A percentile compares a stretch with the other conserved stretches of the same genome.
Conservation (phyloP, 2,888 invertebrate species). For the Polymixis flavicincta region DNA sequence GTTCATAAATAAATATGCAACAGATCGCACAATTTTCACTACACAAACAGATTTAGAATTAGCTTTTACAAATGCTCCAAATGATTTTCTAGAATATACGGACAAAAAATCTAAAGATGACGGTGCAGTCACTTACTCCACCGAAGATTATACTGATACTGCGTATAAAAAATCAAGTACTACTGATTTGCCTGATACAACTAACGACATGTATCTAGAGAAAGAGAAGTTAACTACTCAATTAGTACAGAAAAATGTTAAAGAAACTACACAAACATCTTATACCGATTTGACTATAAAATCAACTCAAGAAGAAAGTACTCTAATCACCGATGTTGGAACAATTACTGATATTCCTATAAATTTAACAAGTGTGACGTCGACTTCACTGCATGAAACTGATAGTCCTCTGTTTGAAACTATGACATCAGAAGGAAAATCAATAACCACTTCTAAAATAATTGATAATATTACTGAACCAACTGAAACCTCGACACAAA, state of each 20-base stretch:
- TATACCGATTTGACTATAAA: constrained; percentile 11
- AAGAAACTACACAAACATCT: constrained; percentile 29
- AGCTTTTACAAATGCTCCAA: constrained; percentile 28
- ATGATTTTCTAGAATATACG: neutral
- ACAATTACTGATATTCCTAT: constrained; percentile 15
- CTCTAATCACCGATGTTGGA: neutral
- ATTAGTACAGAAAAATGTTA: neutral
- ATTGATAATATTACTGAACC: constrained; percentile 5
- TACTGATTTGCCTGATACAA: constrained; percentile 13
- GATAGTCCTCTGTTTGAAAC: constrained; percentile 14
- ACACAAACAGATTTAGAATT: constrained; percentile 11
- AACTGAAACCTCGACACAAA: constrained; percentile 17
- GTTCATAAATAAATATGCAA: constrained; percentile 10
- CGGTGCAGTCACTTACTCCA: neutral
- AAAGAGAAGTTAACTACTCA: constrained; percentile 21
- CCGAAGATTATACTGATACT: constrained; percentile 3
- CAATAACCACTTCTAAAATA: constrained; percentile 18
- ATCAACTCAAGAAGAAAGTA: constrained; percentile 19
- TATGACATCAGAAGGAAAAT: constrained; percentile 16
- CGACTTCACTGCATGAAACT: neutral
- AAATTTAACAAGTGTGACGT: neutral
- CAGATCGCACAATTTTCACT: constrained; percentile 2
- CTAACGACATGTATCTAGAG: neutral
- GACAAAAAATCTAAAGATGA: neutral
- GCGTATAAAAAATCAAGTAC: constrained; percentile 9